A percentile compares a stretch with the other conserved stretches of the same genome.
phyloP scores from a whole-genome alignment of 2,888 invertebrate genomes.

The Trilocha varians region DNA sequence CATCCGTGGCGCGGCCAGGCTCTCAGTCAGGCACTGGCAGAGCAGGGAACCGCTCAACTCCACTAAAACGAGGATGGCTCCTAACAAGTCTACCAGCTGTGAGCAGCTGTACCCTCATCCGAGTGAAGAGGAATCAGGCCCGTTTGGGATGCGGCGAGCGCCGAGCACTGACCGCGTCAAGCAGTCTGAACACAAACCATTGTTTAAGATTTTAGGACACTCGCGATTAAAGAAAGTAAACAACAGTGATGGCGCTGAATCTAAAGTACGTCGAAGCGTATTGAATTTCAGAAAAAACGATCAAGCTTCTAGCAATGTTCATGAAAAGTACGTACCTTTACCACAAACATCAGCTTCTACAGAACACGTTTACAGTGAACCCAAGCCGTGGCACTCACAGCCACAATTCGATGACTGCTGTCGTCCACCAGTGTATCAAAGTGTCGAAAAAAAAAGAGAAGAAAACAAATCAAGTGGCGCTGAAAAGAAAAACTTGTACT shows the following conservation, averaged over 20 bases:
- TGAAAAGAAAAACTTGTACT: constrained; percentile 48
- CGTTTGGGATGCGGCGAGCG: constrained; percentile 56
- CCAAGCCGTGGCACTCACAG: constrained; percentile 49
- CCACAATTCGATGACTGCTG: constrained; percentile 54
- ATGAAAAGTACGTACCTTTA: constrained; percentile 65
- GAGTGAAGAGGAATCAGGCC: constrained; percentile 45
- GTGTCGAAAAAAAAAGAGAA: constrained; percentile 57
- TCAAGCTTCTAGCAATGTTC: constrained; percentile 44
- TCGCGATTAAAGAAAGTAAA: constrained; percentile 53
- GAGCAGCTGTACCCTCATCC: constrained; percentile 62
- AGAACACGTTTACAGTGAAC: constrained; percentile 62
- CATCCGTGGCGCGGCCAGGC: constrained; percentile 60
- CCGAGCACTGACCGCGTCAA: constrained; percentile 68
- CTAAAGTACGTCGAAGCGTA: constrained; percentile 53
- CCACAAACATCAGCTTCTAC: constrained; percentile 43
- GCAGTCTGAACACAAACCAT: constrained; percentile 50
- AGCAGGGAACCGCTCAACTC: constrained; percentile 58
- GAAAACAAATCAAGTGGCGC: constrained; percentile 35
- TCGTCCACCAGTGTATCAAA: constrained; percentile 59
- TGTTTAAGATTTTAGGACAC: constrained; percentile 61
- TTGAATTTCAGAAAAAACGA: constrained; percentile 60
- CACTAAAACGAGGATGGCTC: constrained; percentile 46
- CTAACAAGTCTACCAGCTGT: constrained; percentile 65
- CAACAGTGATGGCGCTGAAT: constrained; percentile 45
- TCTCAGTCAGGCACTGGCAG: constrained; percentile 71